These are phyloP conservation scores for Oryzias woworae DNA, from an alignment of 2,113 vertebrate genomes.

Conservation along the genomic window DNA sequence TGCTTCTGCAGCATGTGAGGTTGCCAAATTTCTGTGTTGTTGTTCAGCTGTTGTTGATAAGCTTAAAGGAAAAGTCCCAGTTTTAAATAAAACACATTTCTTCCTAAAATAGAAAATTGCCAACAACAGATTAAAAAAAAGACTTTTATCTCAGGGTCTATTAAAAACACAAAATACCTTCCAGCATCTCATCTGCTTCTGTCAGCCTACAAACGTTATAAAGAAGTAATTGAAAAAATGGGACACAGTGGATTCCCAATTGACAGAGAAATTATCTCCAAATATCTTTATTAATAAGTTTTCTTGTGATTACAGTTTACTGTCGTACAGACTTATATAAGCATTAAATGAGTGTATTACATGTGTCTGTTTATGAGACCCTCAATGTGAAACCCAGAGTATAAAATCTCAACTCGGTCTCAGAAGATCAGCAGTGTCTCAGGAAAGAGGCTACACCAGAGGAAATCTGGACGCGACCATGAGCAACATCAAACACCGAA, in stretches of 20 bases:
- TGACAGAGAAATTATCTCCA: neutral
- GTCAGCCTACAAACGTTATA: neutral
- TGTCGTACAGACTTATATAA: slow-evolving; percentile 34
- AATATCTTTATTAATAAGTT: slow-evolving; percentile 37
- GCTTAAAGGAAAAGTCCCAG: slow-evolving; percentile 3
- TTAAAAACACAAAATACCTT: neutral
- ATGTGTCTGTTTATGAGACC: neutral
- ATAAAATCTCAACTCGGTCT: slow-evolving; percentile 39
- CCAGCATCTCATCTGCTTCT: neutral
- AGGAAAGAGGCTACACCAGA: neutral
- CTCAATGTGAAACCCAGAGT: neutral
- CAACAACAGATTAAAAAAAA: neutral
- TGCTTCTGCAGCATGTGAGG: too few relatives aligned
- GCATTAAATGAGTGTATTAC: neutral
- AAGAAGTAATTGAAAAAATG: neutral
- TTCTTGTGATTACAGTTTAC: slow-evolving; percentile 21
- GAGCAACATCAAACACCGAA: slow-evolving; percentile 5
- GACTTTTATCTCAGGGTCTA: neutral
- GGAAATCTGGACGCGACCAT: slow-evolving; percentile 27
- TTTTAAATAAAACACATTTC: neutral
- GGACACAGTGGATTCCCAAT: neutral
- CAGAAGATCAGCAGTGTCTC: slow-evolving; percentile 3
- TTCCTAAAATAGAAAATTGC: slow-evolving; percentile 9
- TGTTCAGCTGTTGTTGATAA: neutral
- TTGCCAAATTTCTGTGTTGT: too few relatives aligned